Percentiles rank a stretch among this genome's conserved stretches.
Evolutionary conservation across 1,140 invertebrate genomes (phyloP).

Genomic region (Diorhabda elongata): DNA sequence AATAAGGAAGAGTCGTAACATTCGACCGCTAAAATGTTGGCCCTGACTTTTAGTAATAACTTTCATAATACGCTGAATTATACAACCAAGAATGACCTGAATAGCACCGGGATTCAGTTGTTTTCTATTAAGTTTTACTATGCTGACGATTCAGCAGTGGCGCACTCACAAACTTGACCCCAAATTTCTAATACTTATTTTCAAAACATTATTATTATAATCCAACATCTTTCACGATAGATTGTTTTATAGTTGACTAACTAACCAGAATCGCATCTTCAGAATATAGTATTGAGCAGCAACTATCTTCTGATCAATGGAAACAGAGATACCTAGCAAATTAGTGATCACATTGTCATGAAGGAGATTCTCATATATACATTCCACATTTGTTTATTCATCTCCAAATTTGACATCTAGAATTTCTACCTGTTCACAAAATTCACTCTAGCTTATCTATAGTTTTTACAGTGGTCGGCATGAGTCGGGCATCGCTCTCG

Average conservation of each 20-base stretch:
- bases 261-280: background rate
- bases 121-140: slow-evolving; percentile 21
- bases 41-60: slow-evolving; percentile 35
- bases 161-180: too few species aligned
- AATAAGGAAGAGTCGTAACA: slow-evolving; percentile 29
- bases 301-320: background rate
- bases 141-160: background rate
- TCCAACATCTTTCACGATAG: background rate
- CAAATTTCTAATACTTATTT: too few species aligned
- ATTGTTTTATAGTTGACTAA: background rate
- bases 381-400: too few species aligned
- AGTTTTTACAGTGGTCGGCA: too few species aligned
- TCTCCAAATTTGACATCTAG: too few species aligned
- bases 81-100: slow-evolving; percentile 32
- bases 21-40: slow-evolving; percentile 33
- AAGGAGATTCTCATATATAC: too few species aligned
- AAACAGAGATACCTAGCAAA: background rate
- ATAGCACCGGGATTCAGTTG: slow-evolving; percentile 20
- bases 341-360: background rate
- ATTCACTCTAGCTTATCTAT: background rate
- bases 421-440: too few species aligned
- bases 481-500: too few species aligned
- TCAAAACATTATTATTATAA: background rate
- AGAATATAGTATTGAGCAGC: background rate
- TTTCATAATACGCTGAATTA: slow-evolving; percentile 33